These are phyloP conservation scores for Podotricha telesiphe DNA, from an alignment of 2,888 invertebrate genomes.

Conservation along the genomic window DNA sequence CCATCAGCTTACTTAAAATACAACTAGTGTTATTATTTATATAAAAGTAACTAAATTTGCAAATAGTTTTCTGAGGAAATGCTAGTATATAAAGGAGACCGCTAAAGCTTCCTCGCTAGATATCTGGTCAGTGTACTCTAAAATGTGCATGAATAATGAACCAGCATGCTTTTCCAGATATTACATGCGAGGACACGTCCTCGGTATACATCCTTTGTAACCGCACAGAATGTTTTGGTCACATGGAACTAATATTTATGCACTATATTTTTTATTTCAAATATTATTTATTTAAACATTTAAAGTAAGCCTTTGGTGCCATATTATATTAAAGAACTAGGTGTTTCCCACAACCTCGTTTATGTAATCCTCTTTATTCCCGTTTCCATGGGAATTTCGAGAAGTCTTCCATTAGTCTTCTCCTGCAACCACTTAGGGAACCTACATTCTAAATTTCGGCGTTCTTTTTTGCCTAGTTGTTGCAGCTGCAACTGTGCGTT, in stretches of 20 bases:
- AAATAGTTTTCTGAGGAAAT: constrained; percentile 10
- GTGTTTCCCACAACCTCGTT: too few relatives aligned
- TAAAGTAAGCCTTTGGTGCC: too few relatives aligned
- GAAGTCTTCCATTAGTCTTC: too few relatives aligned
- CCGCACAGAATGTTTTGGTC: constrained; percentile 12
- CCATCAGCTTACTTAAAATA: not conserved
- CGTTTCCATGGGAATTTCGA: too few relatives aligned
- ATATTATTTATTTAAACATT: too few relatives aligned
- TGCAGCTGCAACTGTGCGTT: too few relatives aligned
- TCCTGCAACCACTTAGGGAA: too few relatives aligned
- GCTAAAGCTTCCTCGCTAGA: constrained; percentile 10
- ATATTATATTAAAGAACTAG: too few relatives aligned
- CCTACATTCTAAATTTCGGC: too few relatives aligned
- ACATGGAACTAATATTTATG: constrained; percentile 2
- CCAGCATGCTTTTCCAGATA: constrained; percentile 23
- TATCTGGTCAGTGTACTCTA: constrained; percentile 25
- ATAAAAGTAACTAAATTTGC: not conserved
- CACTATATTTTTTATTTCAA: not conserved
- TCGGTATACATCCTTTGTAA: constrained; percentile 19
- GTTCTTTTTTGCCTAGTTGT: too few relatives aligned
- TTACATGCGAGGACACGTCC: constrained; percentile 34
- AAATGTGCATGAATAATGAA: constrained; percentile 38
- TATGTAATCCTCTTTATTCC: too few relatives aligned
- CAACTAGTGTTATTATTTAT: not conserved
- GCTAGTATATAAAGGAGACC: constrained; percentile 2